Evolutionary conservation across 2,888 invertebrate genomes (phyloP).

Genomic region (Epinotia brunnichana): DNA sequence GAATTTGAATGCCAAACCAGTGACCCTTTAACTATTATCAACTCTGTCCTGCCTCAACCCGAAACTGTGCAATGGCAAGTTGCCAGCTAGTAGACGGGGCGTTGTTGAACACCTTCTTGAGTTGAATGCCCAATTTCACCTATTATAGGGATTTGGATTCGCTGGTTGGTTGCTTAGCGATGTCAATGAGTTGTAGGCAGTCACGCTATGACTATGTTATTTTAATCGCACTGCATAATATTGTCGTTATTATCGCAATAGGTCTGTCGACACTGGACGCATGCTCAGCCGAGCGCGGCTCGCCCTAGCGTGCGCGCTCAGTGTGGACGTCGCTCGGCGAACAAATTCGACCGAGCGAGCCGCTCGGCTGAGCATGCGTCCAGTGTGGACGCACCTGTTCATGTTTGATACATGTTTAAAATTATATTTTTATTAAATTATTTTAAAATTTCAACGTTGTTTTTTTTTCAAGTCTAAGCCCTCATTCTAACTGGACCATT

Average conservation of each 20-base stretch:
- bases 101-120: background rate
- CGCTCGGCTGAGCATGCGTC: too few relatives aligned
- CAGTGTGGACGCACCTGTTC: too few relatives aligned
- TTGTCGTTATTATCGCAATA: conserved; percentile 48
- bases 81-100: background rate
- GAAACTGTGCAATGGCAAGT: background rate
- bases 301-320: too few relatives aligned
- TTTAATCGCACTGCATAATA: conserved; percentile 56
- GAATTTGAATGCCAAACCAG: background rate
- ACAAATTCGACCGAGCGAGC: too few relatives aligned
- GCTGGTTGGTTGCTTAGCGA: background rate
- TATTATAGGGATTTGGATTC: background rate
- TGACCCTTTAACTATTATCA: background rate
- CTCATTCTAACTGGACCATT: background rate
- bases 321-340: too few relatives aligned
- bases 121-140: background rate
- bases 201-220: conserved; percentile 54
- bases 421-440: conserved; percentile 53
- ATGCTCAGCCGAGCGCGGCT: too few relatives aligned
- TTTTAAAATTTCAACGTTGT: conserved; percentile 6
- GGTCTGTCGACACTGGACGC: too few relatives aligned
- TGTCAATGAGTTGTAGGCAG: conserved; percentile 38
- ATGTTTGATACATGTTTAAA: conserved; percentile 46
- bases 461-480: background rate
- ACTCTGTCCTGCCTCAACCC: background rate